A percentile compares a stretch with the other conserved stretches of the same genome.
Conservation (phyloP, 2,888 invertebrate genomes). For the Isoperla grammatica region DNA sequence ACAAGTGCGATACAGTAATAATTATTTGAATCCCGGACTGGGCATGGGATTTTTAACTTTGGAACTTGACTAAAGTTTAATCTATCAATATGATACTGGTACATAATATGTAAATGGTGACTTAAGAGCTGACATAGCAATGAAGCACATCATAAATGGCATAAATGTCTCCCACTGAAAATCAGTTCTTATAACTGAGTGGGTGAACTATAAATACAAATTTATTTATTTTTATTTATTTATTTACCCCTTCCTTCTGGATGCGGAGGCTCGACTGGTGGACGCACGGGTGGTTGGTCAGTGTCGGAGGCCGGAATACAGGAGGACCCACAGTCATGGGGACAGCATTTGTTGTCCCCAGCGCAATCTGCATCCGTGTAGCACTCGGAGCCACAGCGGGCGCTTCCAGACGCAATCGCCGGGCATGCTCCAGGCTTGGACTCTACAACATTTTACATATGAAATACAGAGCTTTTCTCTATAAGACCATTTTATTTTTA, state of each 20-base stretch:
- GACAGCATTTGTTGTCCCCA: conserved; percentile 75
- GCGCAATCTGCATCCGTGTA: conserved; percentile 75
- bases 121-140: too few species aligned
- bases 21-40: too few species aligned
- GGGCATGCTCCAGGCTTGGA: conserved; percentile 69
- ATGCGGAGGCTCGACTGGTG: neutral
- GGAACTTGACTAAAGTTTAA: too few species aligned
- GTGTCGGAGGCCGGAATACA: conserved; percentile 47
- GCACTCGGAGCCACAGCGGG: conserved; percentile 67
- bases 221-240: too few species aligned
- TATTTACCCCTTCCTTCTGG: neutral
- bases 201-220: too few species aligned
- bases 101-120: too few species aligned
- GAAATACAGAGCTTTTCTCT: neutral
- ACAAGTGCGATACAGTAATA: too few species aligned
- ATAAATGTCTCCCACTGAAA: too few species aligned
- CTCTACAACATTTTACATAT: conserved; percentile 43
- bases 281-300: neutral
- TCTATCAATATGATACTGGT: too few species aligned
- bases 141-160: too few species aligned
- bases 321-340: conserved; percentile 66
- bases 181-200: too few species aligned
- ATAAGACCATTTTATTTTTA: neutral
- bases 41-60: too few species aligned
- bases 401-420: conserved; percentile 41